Base-by-base conservation (phyloP, 2,797 vertebrate species). In the Alcedo quadribrachys region DNA sequence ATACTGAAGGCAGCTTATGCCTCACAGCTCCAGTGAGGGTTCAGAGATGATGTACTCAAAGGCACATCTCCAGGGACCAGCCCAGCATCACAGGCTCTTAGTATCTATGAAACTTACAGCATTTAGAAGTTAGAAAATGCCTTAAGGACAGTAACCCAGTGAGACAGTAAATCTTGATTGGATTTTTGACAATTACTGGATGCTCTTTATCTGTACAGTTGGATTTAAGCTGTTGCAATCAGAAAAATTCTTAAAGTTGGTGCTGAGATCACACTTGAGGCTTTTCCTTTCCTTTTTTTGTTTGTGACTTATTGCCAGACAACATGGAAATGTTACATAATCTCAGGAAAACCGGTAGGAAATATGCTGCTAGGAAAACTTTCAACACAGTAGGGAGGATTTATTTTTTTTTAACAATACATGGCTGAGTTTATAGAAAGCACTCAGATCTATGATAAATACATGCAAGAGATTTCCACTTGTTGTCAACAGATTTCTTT, bases 401-500 rank as follows among this genome's bases (percentile, higher is more conserved):
- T 68, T n/a, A n/a, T 73, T 42, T 54, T 37, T 14, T 81, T 86
- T 87, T 14, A 54, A 58, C 30, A 79, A 33, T 48, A 42, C 4
- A 28, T 32, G 6, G 3, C 14, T 73, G 32, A 82, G 16, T 75
- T 89, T 66, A 69, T 66, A 43, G 65, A 71, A 71, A 83, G 50
- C 4, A n/a, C 8, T 43, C 15, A 21, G 32, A 22, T 71, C 15
- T 58, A 10, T 68, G 54, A 92, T 57, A 85, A 71, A 86, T 61
- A 81, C 6, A 57, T 19, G 45, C 27, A 81, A 66, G 50, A 68
- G 40, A n/a, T 20, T 82, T 78, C 61, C 81, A 89, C 50, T 89
- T 92, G 76, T 40, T 90, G 50, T 86, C 84, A 73, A 83, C 69
- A 89, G 81, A 94, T 78, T 91, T 96, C 32, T 93, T 54, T 90